phyloP scores from a whole-genome alignment of 2,113 vertebrate genomes.

The Coturnix japonica region DNA sequence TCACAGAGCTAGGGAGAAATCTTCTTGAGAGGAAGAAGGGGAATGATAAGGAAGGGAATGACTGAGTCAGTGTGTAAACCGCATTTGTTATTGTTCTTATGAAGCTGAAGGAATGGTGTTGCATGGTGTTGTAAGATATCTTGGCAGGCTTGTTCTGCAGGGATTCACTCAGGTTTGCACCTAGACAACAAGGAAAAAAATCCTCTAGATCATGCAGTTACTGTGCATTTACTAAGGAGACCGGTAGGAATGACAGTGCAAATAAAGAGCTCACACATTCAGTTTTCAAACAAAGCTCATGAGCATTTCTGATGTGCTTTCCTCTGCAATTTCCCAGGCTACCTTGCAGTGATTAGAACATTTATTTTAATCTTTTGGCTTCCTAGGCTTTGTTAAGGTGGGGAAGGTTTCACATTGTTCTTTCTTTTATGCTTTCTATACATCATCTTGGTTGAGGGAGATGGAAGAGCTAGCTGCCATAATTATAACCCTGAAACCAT shows the following conservation, averaged over 20 bases:
- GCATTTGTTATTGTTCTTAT: background rate
- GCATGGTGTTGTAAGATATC: background rate
- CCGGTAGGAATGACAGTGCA: background rate
- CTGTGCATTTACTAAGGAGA: background rate
- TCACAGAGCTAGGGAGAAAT: background rate
- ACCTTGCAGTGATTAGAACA: background rate
- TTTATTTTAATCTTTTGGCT: constrained; percentile 35
- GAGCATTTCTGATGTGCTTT: background rate
- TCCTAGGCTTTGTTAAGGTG: constrained; percentile 6
- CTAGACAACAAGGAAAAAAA: background rate
- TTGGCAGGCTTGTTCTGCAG: background rate
- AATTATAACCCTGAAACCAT: background rate
- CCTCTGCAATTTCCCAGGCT: background rate
- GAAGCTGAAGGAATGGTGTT: background rate
- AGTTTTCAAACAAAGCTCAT: background rate
- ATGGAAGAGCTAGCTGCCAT: background rate
- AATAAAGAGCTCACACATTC: background rate
- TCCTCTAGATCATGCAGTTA: background rate
- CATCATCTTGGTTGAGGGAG: background rate
- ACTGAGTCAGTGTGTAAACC: background rate
- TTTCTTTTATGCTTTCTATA: background rate
- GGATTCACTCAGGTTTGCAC: background rate
- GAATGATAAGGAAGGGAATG: background rate
- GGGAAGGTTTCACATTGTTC: background rate
- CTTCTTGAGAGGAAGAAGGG: background rate